These are phyloP conservation scores for Ursus arctos DNA, from an alignment of 2,113 vertebrate genomes.

Conservation along the genomic window DNA sequence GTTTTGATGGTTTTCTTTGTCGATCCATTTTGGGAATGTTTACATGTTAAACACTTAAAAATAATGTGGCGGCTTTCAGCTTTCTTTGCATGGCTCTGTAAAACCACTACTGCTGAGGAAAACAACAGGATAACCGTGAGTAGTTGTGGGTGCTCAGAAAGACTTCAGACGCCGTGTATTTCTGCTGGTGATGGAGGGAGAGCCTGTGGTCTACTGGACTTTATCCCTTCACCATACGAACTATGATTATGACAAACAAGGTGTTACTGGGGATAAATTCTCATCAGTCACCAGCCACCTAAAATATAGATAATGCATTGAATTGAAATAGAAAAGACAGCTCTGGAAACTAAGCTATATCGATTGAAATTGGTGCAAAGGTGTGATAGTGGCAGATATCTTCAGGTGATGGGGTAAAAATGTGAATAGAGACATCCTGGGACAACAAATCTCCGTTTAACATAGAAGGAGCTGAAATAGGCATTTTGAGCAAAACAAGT, in stretches of 20 bases:
- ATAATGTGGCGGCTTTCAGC: background rate
- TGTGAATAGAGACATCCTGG: background rate
- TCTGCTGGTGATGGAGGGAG: background rate
- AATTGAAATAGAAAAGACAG: background rate
- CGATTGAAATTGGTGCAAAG: background rate
- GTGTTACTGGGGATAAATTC: background rate
- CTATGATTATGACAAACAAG: background rate
- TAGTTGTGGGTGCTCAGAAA: background rate
- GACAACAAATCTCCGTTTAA: background rate
- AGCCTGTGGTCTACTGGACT: background rate
- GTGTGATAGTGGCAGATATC: background rate
- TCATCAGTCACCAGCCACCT: background rate
- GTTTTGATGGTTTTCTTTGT: background rate
- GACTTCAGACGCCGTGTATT: background rate
- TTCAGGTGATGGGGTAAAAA: background rate
- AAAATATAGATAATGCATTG: background rate
- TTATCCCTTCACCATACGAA: background rate
- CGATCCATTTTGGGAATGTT: background rate
- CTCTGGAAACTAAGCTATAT: background rate
- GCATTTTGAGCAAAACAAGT: conserved; percentile 56
- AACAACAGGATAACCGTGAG: background rate
- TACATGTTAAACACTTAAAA: conserved; percentile 13
- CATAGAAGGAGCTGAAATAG: background rate
- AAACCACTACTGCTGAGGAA: background rate
- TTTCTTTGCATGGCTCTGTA: background rate